Base-by-base conservation (phyloP, 2,113 vertebrate species). In the Fukomys damarensis region DNA sequence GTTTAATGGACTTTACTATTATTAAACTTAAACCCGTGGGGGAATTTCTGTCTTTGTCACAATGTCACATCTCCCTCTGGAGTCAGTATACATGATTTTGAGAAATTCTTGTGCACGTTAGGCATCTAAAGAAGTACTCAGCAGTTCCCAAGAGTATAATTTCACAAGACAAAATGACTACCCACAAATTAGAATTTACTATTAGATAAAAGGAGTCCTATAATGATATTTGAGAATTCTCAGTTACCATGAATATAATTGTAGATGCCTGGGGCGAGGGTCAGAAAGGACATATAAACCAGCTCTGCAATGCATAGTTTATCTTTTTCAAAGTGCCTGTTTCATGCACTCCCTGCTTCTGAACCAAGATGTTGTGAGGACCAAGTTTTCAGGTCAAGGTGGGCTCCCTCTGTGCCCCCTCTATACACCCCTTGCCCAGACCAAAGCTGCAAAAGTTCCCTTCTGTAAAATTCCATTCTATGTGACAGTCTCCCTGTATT, bases 131-230 rank as follows among this genome's bases (percentile, higher is more conserved):
- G 85, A 87, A 90, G 84, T 68, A 63, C 2, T 68, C 43, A 88
- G 43, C n/a, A 49, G 83, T 91, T 93, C 65, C 30, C 59, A 91
- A 93, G 58, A 68, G 76, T 92, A 94, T 95, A 96, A 89, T 95
- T 96, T 96, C 66, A 91, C 26, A 58, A 93, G 84, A 70, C 89
- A 94, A 94, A 95, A 93, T 35, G 76, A 65, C 52, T 93, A 72
- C 46, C 20, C 86, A 66, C 52, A 94, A 97, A 92, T 89, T 70
- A 95, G 65, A 82, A 95, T 96, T 91, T 94, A 66, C 79, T 97
- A 95, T 91, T 94, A 97, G 91, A 89, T 97, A 94, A 97, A 96
- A 97, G 87, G 41, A 96, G 63, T 92, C 52, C 7, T 54, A n/a
- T 76, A 97, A 96, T 84, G 91, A 84, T 32, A 91, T 87, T 92